These are phyloP conservation scores for Anableps anableps DNA, from an alignment of 2,797 vertebrate species.

Conservation along the genomic window DNA sequence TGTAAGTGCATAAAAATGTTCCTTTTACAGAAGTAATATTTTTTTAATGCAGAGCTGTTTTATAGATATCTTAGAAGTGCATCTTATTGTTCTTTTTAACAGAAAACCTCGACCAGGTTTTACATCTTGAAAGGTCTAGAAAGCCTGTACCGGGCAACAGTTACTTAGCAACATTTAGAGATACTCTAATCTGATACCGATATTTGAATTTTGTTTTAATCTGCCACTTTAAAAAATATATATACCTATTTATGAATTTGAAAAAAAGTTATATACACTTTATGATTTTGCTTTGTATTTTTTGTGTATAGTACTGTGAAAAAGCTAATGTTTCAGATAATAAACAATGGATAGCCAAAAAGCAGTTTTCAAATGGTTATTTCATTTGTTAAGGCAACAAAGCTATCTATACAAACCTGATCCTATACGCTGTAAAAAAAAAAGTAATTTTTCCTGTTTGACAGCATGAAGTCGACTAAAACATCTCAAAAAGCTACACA, in stretches of 20 bases:
- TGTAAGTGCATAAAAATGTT: neutral
- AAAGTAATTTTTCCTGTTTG: neutral
- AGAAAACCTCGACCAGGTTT: neutral
- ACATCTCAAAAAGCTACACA: too few relatives aligned
- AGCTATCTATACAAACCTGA: neutral
- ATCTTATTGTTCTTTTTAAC: too few relatives aligned
- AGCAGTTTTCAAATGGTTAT: neutral
- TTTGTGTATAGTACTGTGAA: neutral
- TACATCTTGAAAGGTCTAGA: neutral
- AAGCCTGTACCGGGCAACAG: neutral
- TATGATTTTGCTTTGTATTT: neutral
- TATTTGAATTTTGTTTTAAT: neutral
- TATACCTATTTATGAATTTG: too few relatives aligned
- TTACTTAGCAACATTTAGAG: neutral
- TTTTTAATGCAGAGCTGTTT: neutral
- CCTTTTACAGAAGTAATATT: too few relatives aligned
- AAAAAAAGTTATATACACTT: neutral
- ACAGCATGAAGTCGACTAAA: too few relatives aligned
- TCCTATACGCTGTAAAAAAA: neutral
- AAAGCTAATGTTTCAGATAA: neutral
- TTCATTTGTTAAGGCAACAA: neutral
- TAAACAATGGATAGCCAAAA: neutral
- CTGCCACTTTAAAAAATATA: neutral
- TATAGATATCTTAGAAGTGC: neutral
- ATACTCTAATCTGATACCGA: neutral